Evolutionary conservation across 2,888 invertebrate species (phyloP).

Genomic region (Xanthia icteritia): DNA sequence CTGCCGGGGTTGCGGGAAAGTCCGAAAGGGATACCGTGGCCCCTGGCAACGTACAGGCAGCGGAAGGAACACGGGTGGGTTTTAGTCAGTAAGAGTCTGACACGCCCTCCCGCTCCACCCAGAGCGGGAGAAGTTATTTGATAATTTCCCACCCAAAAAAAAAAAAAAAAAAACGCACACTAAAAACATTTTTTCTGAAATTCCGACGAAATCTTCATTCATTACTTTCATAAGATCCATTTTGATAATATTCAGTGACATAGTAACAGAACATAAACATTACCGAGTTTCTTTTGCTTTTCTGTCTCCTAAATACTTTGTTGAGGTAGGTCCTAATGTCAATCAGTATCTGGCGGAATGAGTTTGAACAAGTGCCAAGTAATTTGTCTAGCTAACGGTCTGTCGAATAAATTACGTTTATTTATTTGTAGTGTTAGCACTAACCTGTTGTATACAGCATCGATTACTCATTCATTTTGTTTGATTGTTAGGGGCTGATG

Average conservation of each 20-base stretch:
- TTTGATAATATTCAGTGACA: background rate
- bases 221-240: background rate
- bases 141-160: no score
- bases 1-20: no score
- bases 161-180: no score
- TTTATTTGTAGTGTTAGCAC: conserved; percentile 24
- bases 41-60: no score
- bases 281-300: conserved; percentile 6
- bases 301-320: conserved; percentile 5
- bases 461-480: background rate
- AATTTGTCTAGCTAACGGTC: conserved; percentile 47
- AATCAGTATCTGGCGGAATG: conserved; percentile 43
- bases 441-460: background rate
- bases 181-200: background rate
- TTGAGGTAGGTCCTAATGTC: conserved; percentile 52
- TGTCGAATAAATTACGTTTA: conserved; percentile 34
- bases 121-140: no score
- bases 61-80: no score
- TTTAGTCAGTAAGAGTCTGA: no score
- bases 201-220: background rate
- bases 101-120: no score
- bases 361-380: conserved; percentile 58
- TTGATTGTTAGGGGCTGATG: no score
- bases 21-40: no score
- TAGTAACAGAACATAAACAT: background rate